Base-by-base conservation (phyloP, 2,113 vertebrate species). In the Lutjanus erythropterus region DNA sequence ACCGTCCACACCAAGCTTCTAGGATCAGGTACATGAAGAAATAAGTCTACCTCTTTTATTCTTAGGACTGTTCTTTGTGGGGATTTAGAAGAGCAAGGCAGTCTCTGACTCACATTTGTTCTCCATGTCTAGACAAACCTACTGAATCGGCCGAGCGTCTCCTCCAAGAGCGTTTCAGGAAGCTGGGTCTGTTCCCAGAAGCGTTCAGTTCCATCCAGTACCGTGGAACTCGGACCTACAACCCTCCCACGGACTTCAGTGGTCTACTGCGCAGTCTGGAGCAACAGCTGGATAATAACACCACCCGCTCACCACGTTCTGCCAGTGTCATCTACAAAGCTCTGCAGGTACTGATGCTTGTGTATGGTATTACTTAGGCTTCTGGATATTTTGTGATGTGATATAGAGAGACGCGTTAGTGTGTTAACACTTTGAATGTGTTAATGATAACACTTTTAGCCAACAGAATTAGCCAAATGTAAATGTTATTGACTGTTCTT, bases 181-280 rank as follows among this genome's bases (percentile, higher is more conserved):
- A 97, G 91, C 92, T 99, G 77, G 96, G 96, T 66, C 95, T 98
- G 71, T 97, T 98, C 83, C 98, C 98, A 0, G 98, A 99, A 90
- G 98, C 98, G n/a, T 99, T 99, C 91, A 99, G 98, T 89, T 99
- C 98, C 55, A 94, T 99, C 83, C 97, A 98, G 90, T 99, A 99
- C 93, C 96, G 97, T 31, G 98, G 98, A 78, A 99, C 98, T 16
- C 97, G 97, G 65, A 99, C 98, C 39, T 97, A 97, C 92, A 99
- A 99, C 90, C 98, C 97, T 29, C 98, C 98, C 62, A 99, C 98
- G 0, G 98, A 99, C 94, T 99, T 99, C 91, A 97, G 96, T 27
- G 97, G 98, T 4, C 95, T 99, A 46, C 95, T 98, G 56, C 95
- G 94, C 33, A 96, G 92, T 83, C 90, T 99, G 89, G 98, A 99